Base-by-base conservation (phyloP, 2,797 vertebrate species). In the Rhinatrema bivittatum region DNA sequence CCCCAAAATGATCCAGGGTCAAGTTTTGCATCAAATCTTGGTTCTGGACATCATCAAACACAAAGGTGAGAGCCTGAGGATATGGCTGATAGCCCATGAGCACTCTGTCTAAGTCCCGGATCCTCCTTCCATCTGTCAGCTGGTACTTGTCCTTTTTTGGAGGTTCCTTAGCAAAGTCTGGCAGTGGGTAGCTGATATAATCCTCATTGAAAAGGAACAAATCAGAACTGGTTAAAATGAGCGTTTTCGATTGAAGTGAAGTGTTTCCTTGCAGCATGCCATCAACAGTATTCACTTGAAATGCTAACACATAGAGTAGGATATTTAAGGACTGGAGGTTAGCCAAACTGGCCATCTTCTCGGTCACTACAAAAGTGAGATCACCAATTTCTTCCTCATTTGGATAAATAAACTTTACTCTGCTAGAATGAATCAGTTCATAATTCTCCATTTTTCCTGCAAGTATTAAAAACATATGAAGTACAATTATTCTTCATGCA, bases 371-470 rank as follows among this genome's bases (percentile, higher is more conserved):
- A 76, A 91, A 97, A 15, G 91, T 91, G 56, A 99, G 82, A 74
- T 99, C 94, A 13, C 91, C 93, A 32, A 99, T 91, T 72, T 98
- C 94, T 66, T 98, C 95, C 65, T 99, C 95, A 9, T 88, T 98
- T 21, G 95, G 95, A 66, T 97, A 99, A 45, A 97, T 78, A 47
- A 99, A 99, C 64, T 92, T 95, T 62, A 98, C 94, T 42, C 84
- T 87, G 72, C 94, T 96, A n/a, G 94, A 91, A 62, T 98, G 95
- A 53, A 98, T 88, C 63, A 98, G 78, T 81, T 98, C 94, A 2
- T 97, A 98, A 74, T 98, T 98, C 53, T 96, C 90, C 90, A 98
- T 90, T 76, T 91, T 96, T 31, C 94, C 95, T 97, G 61, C 10
- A 78, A 78, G 34, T 40, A 68, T 21, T 63, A 66, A 28, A 64